Evolutionary conservation across 2,888 invertebrate genomes (phyloP), one percentile per base, ranked within the genome.

Genomic region (Habrosyne pyritoides): DNA sequence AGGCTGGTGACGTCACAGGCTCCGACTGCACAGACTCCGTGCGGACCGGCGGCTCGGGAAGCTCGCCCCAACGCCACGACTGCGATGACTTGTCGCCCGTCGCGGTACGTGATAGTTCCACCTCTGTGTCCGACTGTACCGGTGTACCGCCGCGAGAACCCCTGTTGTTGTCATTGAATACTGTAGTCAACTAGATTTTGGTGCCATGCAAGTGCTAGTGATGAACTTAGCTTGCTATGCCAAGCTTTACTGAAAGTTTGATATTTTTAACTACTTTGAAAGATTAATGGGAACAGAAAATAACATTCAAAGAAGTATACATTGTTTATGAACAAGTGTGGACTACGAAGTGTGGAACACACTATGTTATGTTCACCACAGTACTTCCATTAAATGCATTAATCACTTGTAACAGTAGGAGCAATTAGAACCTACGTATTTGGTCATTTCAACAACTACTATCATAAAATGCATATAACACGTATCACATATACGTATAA

Each of bases 91-190:
- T 92, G 68, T 91, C 91, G 1, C 86, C 89, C 21, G 66, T 77
- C n/a, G 68, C 71, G 10, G 84, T 79, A 55, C 82, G 91, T 60
- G 94, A 94, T 75, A 95, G 91, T 86, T 99, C 99, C 77, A 98
- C 96, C 83, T 99, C 99, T 0, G 98, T 98, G 86, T 99, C 99
- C 47, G 98, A 98, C 84, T 98, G 98, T 60, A 97, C 95, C 7
- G 98, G 98, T 12, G 97, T 96, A 63, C 95, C 95, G 42, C 96
- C 95, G 59, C 98, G 94, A 33, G 96, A 96, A 60, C 93, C 84
- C 69, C 88, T 86, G 71, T 6, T 33, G 33, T 33, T 33, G n/a
- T n/a, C n/a, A n/a, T n/a, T 33, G n/a, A 33, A n/a, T 33, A n/a
- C 2, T 33, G 8, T 33, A n/a, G n/a, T 33, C 5, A 33, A 33